Conservation (phyloP, 2,888 invertebrate genomes). For the Drosophila meridionalis region DNA sequence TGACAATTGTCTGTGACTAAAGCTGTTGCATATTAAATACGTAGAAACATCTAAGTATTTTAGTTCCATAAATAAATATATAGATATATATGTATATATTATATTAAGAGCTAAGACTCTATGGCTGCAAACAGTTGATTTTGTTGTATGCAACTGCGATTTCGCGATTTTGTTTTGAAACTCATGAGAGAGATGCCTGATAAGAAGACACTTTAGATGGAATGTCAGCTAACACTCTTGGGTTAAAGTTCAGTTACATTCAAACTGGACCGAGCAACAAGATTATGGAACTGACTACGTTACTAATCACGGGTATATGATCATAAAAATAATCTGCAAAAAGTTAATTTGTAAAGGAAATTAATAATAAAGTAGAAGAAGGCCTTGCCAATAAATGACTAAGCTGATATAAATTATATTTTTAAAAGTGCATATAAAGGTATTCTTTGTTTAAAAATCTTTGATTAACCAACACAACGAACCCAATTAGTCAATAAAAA, state of each 20-base stretch:
- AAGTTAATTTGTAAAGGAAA: neutral
- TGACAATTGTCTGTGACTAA: slow-evolving; percentile 26
- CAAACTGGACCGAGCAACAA: neutral
- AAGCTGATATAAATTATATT: no score
- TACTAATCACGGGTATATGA: neutral
- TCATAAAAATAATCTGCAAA: neutral
- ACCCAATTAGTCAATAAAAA: slow-evolving; percentile 28
- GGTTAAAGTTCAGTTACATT: slow-evolving; percentile 35
- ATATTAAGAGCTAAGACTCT: slow-evolving; percentile 12
- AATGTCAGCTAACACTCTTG: neutral
- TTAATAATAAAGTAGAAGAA: neutral
- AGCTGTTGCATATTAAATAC: slow-evolving; percentile 45
- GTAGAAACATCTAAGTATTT: slow-evolving; percentile 29
- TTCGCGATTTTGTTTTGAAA: slow-evolving; percentile 15
- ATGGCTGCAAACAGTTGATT: slow-evolving; percentile 36
- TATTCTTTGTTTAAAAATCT: slow-evolving; percentile 14
- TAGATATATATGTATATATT: slow-evolving; percentile 13
- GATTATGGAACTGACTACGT: neutral
- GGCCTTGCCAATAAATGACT: no score
- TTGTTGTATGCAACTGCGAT: slow-evolving; percentile 41
- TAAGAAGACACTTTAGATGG: slow-evolving; percentile 30
- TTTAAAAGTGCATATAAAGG: neutral
- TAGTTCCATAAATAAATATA: slow-evolving; percentile 23
- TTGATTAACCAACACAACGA: slow-evolving; percentile 17
- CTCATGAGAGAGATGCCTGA: slow-evolving; percentile 30